Conservation (phyloP, 1,140 invertebrate species). For the Polypedilum pembai region DNA sequence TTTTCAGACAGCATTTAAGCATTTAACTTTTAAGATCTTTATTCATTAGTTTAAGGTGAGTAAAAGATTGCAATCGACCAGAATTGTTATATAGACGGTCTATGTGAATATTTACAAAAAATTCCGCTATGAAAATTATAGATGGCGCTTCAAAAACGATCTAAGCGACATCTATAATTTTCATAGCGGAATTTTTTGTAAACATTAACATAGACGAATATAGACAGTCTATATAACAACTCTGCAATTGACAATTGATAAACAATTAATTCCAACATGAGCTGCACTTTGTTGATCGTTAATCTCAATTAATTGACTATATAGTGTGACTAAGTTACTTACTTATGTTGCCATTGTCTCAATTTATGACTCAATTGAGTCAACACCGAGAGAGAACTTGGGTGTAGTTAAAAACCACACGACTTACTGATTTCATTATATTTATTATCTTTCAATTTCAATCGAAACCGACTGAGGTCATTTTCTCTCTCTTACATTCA, state of each 20-base stretch:
- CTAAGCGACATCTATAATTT: too few relatives aligned
- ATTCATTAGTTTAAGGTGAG: constrained; percentile 9
- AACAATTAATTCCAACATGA: background rate
- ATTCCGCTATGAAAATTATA: too few relatives aligned
- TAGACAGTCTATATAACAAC: background rate
- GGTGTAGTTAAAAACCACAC: background rate
- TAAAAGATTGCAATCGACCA: background rate
- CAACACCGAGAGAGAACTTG: background rate
- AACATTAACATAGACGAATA: background rate
- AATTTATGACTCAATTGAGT: background rate
- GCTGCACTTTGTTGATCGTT: background rate
- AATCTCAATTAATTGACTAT: constrained; percentile 28
- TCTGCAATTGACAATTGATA: background rate
- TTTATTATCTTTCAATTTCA: background rate
- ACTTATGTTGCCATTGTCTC: constrained; percentile 20
- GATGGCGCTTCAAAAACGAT: too few relatives aligned
- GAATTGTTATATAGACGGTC: too few relatives aligned
- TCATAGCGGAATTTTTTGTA: too few relatives aligned
- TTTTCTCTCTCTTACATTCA: background rate
- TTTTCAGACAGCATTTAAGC: constrained; percentile 12
- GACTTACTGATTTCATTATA: background rate
- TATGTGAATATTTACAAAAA: too few relatives aligned
- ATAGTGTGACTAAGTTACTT: background rate
- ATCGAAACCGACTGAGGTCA: background rate
- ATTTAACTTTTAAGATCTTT: background rate